Conservation (phyloP, 2,113 vertebrate genomes). For the Bos taurus region ARS-UCD2.0 NC_037344.1:51873001-51873500, state of each 20-base stretch:
- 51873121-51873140: conserved; percentile 96
- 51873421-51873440: neutral
- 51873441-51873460: neutral
- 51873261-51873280: too few relatives aligned
- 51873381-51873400: neutral
- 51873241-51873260: rapidly evolving
- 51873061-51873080: conserved; percentile 96
- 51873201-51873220: rapidly evolving
- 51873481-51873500: neutral
- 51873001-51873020: conserved; percentile 81
- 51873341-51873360: neutral
- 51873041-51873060: conserved; percentile 97
- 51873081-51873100: conserved; percentile 94
- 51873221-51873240: rapidly evolving
- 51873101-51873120: conserved; percentile 95
- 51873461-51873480: neutral
- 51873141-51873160: conserved; percentile 92
- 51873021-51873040: conserved; percentile 93
- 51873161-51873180: conserved; percentile 87
- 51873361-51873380: neutral
- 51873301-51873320: neutral
- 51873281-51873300: neutral
- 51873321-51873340: too few relatives aligned
- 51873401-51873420: neutral
- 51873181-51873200: neutral